A percentile compares a stretch with the other conserved stretches of the same genome.
phyloP scores from a whole-genome alignment of 2,888 invertebrate genomes.

The Achlya flavicornis region DNA sequence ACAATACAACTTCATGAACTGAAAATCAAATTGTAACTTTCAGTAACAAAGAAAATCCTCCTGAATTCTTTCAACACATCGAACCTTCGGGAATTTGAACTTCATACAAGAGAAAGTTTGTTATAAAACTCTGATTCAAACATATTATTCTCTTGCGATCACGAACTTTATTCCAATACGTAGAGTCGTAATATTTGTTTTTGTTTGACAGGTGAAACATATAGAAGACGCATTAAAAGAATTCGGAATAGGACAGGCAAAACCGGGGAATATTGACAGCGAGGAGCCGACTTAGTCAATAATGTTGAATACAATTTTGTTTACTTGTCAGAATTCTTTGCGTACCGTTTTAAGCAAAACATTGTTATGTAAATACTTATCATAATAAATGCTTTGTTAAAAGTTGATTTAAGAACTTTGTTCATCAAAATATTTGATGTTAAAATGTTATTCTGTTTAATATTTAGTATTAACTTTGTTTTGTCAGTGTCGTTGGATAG shows the following conservation, averaged over 20 bases:
- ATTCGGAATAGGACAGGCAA: conserved; percentile 82
- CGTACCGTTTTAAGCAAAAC: conserved; percentile 22
- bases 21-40: neutral
- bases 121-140: conserved; percentile 4
- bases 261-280: conserved; percentile 56
- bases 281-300: conserved; percentile 67
- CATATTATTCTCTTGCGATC: conserved; percentile 11
- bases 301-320: conserved; percentile 18
- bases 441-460: conserved; percentile 48
- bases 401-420: conserved; percentile 53
- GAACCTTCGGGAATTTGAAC: conserved; percentile 1
- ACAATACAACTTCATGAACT: neutral
- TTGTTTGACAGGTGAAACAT: conserved; percentile 82
- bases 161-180: conserved; percentile 14
- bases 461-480: conserved; percentile 29
- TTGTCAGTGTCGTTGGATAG: conserved; percentile 19
- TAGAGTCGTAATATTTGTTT: conserved; percentile 16
- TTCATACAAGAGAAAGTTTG: conserved; percentile 6
- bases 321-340: conserved; percentile 11
- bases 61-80: neutral
- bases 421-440: conserved; percentile 52
- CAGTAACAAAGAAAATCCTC: neutral
- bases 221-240: conserved; percentile 87
- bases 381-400: conserved; percentile 48
- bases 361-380: conserved; percentile 43